These are phyloP conservation scores for Erinaceus europaeus DNA, from an alignment of 2,113 vertebrate genomes.

Conservation along the genomic window DNA sequence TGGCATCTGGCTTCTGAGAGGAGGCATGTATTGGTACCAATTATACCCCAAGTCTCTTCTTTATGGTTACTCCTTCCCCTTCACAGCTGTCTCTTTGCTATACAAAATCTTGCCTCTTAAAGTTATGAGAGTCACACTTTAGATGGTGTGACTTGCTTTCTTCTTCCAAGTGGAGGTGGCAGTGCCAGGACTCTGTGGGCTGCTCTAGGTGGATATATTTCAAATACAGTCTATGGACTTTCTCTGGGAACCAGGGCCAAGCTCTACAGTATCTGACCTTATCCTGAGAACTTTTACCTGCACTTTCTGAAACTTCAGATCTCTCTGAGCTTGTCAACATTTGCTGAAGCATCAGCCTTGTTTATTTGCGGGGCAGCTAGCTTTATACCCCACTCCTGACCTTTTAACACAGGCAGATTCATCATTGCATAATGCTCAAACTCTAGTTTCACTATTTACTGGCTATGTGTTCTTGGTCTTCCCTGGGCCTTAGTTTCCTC, in stretches of 20 bases:
- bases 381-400: not conserved
- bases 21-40: not conserved
- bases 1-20: not conserved
- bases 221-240: not conserved
- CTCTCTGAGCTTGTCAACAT: not conserved
- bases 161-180: not conserved
- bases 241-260: not conserved
- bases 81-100: not conserved
- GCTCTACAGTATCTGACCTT: not conserved
- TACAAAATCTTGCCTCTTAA: not conserved
- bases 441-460: not conserved
- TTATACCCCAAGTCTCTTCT: not conserved
- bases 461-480: not conserved
- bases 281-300: not conserved
- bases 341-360: not conserved
- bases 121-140: not conserved
- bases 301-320: not conserved
- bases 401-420: not conserved
- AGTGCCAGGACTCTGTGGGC: not conserved
- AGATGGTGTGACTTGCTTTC: not conserved
- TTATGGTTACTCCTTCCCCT: conserved; percentile 15
- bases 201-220: not conserved
- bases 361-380: not conserved
- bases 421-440: not conserved
- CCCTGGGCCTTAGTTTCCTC: not conserved